Evolutionary conservation across 2,888 invertebrate genomes (phyloP), one percentile per base, ranked within the genome.

Genomic region (Lasioglossum lativentre): DNA sequence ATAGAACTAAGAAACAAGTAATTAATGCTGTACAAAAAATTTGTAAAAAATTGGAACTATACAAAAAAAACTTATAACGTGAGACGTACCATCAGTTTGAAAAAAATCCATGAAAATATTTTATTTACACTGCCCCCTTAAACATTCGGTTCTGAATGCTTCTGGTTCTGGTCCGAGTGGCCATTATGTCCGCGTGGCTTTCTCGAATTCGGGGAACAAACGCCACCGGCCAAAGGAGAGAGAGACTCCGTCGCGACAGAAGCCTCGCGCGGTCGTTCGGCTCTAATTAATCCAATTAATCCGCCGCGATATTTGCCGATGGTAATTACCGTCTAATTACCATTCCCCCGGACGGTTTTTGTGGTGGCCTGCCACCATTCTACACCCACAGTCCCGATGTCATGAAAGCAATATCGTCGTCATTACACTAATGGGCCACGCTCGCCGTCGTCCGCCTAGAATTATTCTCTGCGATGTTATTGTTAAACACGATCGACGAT

Each of bases 271-370:
- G 72, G 66, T 76, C 75, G 78, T 52, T 79, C 86, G 79, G 73
- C 82, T 86, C 91, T 90, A 88, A 91, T 92, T 92, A 91, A 92
- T 92, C 90, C 92, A 91, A 92, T 92, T 93, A 91, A 89, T 85
- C 59, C 83, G 80, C 72, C 78, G 84, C 82, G 80, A 83, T 88
- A 89, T 88, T 89, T 80, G 76, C 74, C 76, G 79, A 83, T 87
- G 86, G 88, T 89, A 92, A 91, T 92, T 91, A 89, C 81, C 63
- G 76, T 71, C 88, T 91, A 91, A 93, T 93, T 91, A 92, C 79
- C 85, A 83, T 84, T 71, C 78, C 52, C 19, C 66, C 23, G 59
- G 70, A 71, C 77, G 74, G 86, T 88, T 89, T 92, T 85, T 91
- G 86, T 78, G 76, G 86, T 86, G 85, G 83, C 86, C 75, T 81